Base-by-base conservation (phyloP, 2,888 invertebrate species). In the Siphlonurus alternatus region DNA sequence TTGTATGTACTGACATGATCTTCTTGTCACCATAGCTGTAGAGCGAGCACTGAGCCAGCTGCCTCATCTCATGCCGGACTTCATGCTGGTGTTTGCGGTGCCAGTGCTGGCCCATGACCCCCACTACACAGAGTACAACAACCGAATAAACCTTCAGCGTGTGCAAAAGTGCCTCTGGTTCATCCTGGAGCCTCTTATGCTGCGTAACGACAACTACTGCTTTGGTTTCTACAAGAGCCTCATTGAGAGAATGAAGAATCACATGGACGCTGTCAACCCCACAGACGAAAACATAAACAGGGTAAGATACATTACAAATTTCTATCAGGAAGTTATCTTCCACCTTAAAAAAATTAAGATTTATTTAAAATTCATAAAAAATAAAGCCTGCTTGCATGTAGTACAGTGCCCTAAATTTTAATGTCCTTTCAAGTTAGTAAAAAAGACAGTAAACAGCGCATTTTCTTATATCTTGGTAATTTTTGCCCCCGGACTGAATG, bases 11-110 rank as follows among this genome's bases (percentile, higher is more conserved):
- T n/a, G n/a, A n/a, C n/a, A n/a, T n/a, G n/a, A n/a, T n/a, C n/a
- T n/a, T n/a, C n/a, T n/a, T n/a, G n/a, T n/a, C n/a, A n/a, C 2
- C 61, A 56, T 63, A 60, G 22, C 56, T 78, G 82, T 84, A 70
- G 87, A 87, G 71, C 83, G 84, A 67, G 86, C 86, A 0, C 79
- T 85, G 73, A 80, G 85, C 68, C 90, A 92, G 78, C 77, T 92
- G 73, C 86, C 89, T 54, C 89, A 90, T 76, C 91, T 93, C 74
- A 80, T 96, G 76, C 97, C 98, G 63, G 98, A 98, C 79, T 97
- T 96, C 75, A 94, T 95, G 87, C 79, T 98, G 72, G 93, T 95
- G 69, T 97, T 96, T 77, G 91, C 94, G n/a, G 88, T 97, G 70
- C 93, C 97, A 61, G 85, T 98, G 63, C 80, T 98, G 66, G 89